These are phyloP conservation scores for Cheilosia grossa DNA, from an alignment of 2,888 invertebrate species.

Conservation along the genomic window DNA sequence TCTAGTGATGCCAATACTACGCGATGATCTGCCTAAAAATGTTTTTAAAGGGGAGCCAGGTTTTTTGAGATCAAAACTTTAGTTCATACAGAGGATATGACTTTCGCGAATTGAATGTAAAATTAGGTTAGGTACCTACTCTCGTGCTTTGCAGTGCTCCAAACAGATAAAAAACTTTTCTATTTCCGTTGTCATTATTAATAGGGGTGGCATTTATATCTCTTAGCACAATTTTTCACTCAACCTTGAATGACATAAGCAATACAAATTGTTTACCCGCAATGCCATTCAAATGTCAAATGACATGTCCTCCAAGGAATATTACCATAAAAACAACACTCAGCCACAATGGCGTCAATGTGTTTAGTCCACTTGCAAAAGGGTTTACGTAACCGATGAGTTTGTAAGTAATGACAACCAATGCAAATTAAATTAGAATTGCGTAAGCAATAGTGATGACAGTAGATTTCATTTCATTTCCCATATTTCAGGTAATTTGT, in stretches of 20 bases:
- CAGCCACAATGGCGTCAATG: slow-evolving; percentile 6
- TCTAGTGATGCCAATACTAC: too few species aligned
- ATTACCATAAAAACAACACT: slow-evolving; percentile 3
- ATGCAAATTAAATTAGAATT: slow-evolving; percentile 55
- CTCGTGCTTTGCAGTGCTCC: background rate
- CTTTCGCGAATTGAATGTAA: too few species aligned
- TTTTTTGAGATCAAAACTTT: too few species aligned
- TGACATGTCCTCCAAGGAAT: slow-evolving; percentile 7
- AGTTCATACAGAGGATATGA: too few species aligned
- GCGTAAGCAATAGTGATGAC: slow-evolving; percentile 38
- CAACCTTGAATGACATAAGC: background rate
- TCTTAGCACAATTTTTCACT: background rate
- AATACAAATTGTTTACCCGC: slow-evolving; percentile 19
- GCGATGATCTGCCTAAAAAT: too few species aligned
- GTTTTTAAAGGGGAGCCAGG: too few species aligned
- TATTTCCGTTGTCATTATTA: background rate
- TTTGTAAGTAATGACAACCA: slow-evolving; percentile 45
- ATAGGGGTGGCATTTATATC: slow-evolving; percentile 1
- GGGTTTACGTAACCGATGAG: background rate
- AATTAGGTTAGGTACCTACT: too few species aligned
- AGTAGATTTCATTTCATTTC: slow-evolving; percentile 42
- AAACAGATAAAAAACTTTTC: background rate
- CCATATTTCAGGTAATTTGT: slow-evolving; percentile 50
- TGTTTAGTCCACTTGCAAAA: background rate
- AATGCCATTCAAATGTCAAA: slow-evolving; percentile 36